Percentiles rank a stretch among this genome's conserved stretches.
These are phyloP conservation scores for Drosophila peninsularis DNA, from an alignment of 2,888 invertebrate genomes.

Conservation along the genomic window DNA sequence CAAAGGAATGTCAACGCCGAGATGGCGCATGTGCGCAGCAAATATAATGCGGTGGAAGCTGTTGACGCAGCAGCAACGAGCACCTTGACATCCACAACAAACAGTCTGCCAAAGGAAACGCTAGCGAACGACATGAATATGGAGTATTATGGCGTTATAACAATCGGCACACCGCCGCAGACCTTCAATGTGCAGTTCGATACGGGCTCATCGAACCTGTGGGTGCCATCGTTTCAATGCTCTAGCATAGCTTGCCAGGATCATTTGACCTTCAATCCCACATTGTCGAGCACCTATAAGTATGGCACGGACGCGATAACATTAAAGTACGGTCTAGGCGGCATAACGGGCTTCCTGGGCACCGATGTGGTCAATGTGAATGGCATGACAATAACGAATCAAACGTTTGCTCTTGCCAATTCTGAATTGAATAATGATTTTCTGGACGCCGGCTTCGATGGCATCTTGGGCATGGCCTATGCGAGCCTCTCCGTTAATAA, in stretches of 20 bases:
- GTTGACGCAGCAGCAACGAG: not conserved
- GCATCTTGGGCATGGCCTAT: constrained; percentile 97
- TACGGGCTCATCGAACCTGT: constrained; percentile 84
- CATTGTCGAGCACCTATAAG: constrained; percentile 91
- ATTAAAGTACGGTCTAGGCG: constrained; percentile 93
- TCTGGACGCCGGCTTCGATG: constrained; percentile 98
- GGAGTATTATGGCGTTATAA: constrained; percentile 86
- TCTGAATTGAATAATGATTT: constrained; percentile 93
- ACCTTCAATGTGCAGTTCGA: constrained; percentile 97
- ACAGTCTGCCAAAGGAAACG: constrained; percentile 23
- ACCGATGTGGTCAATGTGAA: constrained; percentile 87
- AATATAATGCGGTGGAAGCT: constrained; percentile 39
- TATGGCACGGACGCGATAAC: constrained; percentile 94
- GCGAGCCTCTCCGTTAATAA: constrained; percentile 93
- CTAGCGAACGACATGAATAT: constrained; percentile 55
- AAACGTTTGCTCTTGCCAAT: constrained; percentile 97
- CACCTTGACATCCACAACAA: not conserved
- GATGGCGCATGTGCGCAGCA: constrained; percentile 41
- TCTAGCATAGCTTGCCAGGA: constrained; percentile 90
- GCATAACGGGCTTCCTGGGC: constrained; percentile 41
- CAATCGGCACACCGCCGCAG: constrained; percentile 95
- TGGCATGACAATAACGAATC: constrained; percentile 88
- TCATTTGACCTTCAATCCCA: constrained; percentile 97
- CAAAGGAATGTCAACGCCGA: constrained; percentile 48
- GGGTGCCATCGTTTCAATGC: constrained; percentile 89